Conservation (phyloP, 2,888 invertebrate species). For the Cotesia congregata region DNA sequence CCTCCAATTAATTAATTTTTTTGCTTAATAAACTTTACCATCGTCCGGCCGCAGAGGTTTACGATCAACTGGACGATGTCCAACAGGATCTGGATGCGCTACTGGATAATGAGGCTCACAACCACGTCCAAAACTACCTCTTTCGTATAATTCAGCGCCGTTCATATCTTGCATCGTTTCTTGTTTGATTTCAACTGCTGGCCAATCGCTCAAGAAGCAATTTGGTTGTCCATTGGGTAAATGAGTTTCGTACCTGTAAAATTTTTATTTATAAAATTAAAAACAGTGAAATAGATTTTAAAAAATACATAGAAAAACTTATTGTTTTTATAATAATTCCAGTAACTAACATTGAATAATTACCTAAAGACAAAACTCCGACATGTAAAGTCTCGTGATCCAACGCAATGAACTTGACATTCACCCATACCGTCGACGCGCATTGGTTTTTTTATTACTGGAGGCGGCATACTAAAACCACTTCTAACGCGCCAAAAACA, state of each 20-base stretch:
- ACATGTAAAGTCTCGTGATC: conserved; percentile 82
- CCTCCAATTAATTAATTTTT: conserved; percentile 7
- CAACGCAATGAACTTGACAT: conserved; percentile 84
- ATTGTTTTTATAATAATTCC: conserved; percentile 17
- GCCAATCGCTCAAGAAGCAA: conserved; percentile 84
- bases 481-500: conserved; percentile 88
- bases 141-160: conserved; percentile 83
- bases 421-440: conserved; percentile 80
- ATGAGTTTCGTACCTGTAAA: conserved; percentile 76
- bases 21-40: conserved; percentile 48
- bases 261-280: background rate
- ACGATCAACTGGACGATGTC: conserved; percentile 30
- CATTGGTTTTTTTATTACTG: conserved; percentile 77
- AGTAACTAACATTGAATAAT: conserved; percentile 14
- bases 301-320: background rate
- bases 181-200: conserved; percentile 77
- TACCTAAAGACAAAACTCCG: conserved; percentile 85
- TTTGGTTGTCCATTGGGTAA: conserved; percentile 72
- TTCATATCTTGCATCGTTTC: conserved; percentile 73
- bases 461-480: conserved; percentile 78
- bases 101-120: conserved; percentile 77
- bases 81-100: conserved; percentile 49
- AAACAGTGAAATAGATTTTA: background rate
- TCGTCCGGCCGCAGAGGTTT: conserved; percentile 45
- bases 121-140: conserved; percentile 86